phyloP scores from a whole-genome alignment of 2,113 vertebrate genomes.

The Poeciliopsis turrubarensis region DNA sequence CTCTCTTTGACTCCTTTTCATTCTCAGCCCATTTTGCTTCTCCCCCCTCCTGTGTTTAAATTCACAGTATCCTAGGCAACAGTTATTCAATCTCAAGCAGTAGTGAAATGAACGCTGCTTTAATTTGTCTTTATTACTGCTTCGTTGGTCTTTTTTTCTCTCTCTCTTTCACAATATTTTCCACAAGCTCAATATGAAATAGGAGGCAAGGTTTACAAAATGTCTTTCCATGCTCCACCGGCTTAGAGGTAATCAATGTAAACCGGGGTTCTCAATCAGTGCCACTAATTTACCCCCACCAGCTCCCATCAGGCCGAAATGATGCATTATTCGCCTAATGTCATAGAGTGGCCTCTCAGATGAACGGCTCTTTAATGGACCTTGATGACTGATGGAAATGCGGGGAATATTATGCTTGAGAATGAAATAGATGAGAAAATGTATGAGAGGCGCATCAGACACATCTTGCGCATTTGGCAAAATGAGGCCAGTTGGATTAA shows the following conservation, averaged over 20 bases:
- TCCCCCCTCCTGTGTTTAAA: conserved; percentile 41
- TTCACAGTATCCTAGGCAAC: conserved; percentile 65
- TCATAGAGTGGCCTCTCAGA: conserved; percentile 38
- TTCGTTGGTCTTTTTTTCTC: conserved; percentile 38
- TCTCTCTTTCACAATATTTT: conserved; percentile 32
- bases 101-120: conserved; percentile 46
- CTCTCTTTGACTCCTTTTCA: conserved; percentile 31
- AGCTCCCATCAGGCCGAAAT: conserved; percentile 27
- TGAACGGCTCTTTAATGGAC: conserved; percentile 62
- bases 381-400: conserved; percentile 59
- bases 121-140: conserved; percentile 66
- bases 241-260: conserved; percentile 55
- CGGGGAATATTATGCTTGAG: conserved; percentile 32
- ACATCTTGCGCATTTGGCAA: conserved; percentile 31
- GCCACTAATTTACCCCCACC: conserved; percentile 48
- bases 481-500: conserved; percentile 47
- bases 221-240: conserved; percentile 30
- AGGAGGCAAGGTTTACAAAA: conserved; percentile 13
- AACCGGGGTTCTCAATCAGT: conserved; percentile 61
- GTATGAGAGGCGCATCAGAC: conserved; percentile 25
- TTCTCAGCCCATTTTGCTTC: conserved; percentile 26
- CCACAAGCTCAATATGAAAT: not conserved
- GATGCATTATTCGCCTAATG: conserved; percentile 59
- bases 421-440: conserved; percentile 12
- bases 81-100: conserved; percentile 25